These are phyloP conservation scores for Amblyjoppa fuscipennis DNA, from an alignment of 2,888 invertebrate species.

Conservation along the genomic window DNA sequence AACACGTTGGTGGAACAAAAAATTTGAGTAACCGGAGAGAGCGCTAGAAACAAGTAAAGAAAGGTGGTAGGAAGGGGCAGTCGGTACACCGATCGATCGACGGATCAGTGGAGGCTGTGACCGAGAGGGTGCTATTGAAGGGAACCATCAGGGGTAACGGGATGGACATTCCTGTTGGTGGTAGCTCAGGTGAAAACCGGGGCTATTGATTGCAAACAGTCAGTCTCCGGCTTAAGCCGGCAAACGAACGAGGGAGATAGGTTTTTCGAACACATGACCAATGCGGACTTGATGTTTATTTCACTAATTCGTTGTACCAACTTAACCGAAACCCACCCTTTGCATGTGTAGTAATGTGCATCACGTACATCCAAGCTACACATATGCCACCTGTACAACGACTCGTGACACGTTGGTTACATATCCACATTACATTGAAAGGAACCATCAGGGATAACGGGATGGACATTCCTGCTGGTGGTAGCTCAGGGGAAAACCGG, in stretches of 20 bases:
- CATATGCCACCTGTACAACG: neutral
- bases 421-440: conserved; percentile 11
- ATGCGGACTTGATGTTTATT: conserved; percentile 45
- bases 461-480: conserved; percentile 39
- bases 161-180: conserved; percentile 39
- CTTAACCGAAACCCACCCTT: conserved; percentile 11
- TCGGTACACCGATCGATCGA: conserved; percentile 52
- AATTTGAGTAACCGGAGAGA: conserved; percentile 55
- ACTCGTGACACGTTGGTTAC: too few species aligned
- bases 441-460: conserved; percentile 24
- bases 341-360: neutral
- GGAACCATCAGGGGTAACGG: conserved; percentile 25
- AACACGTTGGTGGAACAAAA: conserved; percentile 50
- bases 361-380: neutral
- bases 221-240: conserved; percentile 4
- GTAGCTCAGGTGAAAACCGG: conserved; percentile 26
- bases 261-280: conserved; percentile 7
- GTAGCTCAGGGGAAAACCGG: conserved; percentile 25
- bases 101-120: conserved; percentile 48
- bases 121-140: conserved; percentile 40
- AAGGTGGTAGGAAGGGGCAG: conserved; percentile 26
- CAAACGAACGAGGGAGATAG: neutral
- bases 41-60: conserved; percentile 37
- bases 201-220: conserved; percentile 5
- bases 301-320: conserved; percentile 42